These are phyloP conservation scores for Tetranychus urticae DNA, from an alignment of 1,140 invertebrate species.

Conservation along the genomic window DNA sequence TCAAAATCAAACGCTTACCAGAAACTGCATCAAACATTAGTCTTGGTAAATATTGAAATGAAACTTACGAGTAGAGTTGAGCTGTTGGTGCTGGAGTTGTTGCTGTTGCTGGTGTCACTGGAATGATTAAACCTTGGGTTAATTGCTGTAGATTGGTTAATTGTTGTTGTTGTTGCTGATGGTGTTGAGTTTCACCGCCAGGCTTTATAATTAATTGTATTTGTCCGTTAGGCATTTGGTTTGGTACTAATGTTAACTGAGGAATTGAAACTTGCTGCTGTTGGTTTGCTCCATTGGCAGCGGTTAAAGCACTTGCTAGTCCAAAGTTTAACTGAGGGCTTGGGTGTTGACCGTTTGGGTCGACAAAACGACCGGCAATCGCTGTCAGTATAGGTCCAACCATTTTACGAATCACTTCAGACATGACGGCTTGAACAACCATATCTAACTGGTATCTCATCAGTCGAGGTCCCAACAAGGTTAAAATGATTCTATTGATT, in stretches of 20 bases:
- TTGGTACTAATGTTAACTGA: neutral
- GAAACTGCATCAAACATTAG: too few relatives aligned
- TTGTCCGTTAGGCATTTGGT: neutral
- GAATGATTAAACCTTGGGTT: too few relatives aligned
- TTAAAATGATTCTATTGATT: constrained; percentile 4
- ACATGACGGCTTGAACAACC: constrained; percentile 4
- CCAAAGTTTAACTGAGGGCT: neutral
- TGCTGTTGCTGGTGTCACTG: too few relatives aligned
- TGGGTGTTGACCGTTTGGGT: neutral
- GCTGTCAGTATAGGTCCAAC: neutral
- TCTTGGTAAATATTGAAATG: too few relatives aligned
- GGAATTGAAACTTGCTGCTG: neutral
- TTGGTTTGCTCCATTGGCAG: neutral
- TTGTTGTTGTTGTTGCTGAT: neutral
- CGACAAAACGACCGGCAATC: neutral
- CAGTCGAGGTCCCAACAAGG: constrained; percentile 3
- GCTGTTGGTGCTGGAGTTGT: too few relatives aligned
- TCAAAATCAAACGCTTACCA: too few relatives aligned
- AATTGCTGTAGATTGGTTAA: neutral
- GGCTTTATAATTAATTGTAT: neutral
- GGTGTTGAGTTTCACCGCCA: neutral
- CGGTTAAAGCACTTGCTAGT: neutral
- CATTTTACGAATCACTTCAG: constrained; percentile 6
- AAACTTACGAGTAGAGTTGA: too few relatives aligned
- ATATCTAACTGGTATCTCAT: constrained; percentile 8